Conservation (phyloP, 2,113 vertebrate genomes). For the Mungos mungo region DNA sequence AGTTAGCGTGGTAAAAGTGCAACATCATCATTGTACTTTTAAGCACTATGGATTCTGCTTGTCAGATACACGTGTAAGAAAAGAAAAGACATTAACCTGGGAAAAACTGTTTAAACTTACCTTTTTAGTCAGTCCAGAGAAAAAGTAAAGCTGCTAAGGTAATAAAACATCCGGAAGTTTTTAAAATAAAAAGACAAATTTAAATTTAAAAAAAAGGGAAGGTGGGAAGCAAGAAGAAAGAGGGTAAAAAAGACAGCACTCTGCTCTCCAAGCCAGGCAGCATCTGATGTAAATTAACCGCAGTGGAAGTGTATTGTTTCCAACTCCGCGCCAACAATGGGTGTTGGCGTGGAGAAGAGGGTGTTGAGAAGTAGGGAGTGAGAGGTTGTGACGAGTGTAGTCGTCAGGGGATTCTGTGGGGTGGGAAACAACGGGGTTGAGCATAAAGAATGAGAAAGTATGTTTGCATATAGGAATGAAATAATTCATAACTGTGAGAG, state of each 20-base stretch:
- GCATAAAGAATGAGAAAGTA: neutral
- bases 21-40: neutral
- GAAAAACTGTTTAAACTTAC: conserved; percentile 42
- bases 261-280: neutral
- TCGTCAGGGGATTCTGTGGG: neutral
- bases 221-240: neutral
- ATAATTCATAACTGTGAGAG: conserved; percentile 21
- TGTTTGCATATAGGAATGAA: neutral
- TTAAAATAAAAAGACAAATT: conserved; percentile 57
- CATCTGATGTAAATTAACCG: conserved; percentile 1
- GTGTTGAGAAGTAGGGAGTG: neutral
- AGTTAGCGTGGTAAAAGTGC: neutral
- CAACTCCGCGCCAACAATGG: neutral
- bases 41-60: neutral
- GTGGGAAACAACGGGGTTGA: neutral
- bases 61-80: neutral
- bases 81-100: neutral
- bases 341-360: neutral
- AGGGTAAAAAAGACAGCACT: neutral
- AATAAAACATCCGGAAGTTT: conserved; percentile 34
- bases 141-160: conserved; percentile 57
- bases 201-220: neutral
- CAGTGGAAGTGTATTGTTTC: conserved; percentile 20
- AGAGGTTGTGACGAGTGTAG: neutral
- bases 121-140: conserved; percentile 56